Percentiles rank a stretch among this genome's conserved stretches.
Conservation (phyloP, 2,888 invertebrate species). For the Mayetiola destructor region DNA sequence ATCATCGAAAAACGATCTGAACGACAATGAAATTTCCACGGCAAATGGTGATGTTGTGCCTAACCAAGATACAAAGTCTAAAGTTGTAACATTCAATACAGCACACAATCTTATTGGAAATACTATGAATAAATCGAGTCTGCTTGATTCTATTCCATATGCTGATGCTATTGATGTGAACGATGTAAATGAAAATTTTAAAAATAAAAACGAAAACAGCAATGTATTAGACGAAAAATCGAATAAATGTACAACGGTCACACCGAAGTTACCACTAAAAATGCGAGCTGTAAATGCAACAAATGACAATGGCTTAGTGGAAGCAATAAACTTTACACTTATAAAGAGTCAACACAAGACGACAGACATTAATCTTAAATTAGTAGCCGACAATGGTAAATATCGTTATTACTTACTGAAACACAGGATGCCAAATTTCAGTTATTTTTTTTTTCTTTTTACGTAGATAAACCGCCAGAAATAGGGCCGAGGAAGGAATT, state of each 20-base stretch:
- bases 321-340: neutral
- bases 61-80: neutral
- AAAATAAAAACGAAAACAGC: no score
- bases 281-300: neutral
- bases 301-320: neutral
- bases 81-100: neutral
- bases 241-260: neutral
- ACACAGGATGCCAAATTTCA: no score
- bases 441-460: neutral
- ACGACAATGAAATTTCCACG: neutral
- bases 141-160: neutral
- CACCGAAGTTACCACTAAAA: neutral
- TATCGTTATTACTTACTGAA: no score
- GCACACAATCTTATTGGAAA: neutral
- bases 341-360: neutral
- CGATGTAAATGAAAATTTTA: no score
- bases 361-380: neutral
- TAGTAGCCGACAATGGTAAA: no score
- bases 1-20: neutral
- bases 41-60: neutral
- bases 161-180: no score
- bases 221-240: neutral
- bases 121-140: neutral
- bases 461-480: conserved; percentile 32
- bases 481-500: conserved; percentile 34